Evolutionary conservation across 2,113 vertebrate species (phyloP), one percentile per base, ranked within the genome.

Genomic region (Oenanthe melanoleuca): DNA sequence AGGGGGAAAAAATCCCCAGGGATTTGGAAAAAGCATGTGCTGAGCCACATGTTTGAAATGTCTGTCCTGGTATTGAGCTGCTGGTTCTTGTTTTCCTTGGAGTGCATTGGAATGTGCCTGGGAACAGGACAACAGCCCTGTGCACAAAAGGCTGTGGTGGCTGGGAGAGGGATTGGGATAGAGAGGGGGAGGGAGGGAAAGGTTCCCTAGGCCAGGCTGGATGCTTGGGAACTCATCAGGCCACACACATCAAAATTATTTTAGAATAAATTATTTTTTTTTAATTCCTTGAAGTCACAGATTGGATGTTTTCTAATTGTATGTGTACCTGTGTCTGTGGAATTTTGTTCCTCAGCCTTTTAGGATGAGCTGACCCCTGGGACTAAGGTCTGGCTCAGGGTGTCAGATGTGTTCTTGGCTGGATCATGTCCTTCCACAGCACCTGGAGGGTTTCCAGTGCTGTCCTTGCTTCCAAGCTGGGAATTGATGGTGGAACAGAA

Each of bases 231-330:
- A 5, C 66, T 61, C 79, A 44, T 42, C 81, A 75, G 78, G 52
- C 50, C 45, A 19, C 19, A 9, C 0, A 1, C 34, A 21, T 64
- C 56, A 20, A 2, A 34, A 28, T 40, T 20, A 67, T 91, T 92
- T 89, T 88, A 5, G 65, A 92, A 53, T 12, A 28, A 60, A 29
- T 74, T 94, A 92, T 94, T 95, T 96, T 95, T 96, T 97, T 94
- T 34, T 34, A 92, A 89, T 22, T 64, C 42, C 80, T 49, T 60
- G 0, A 44, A 82, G 60, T 55, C 56, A 38, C 20, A 42, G 12
- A 47, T 88, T 47, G 56, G 60, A 71, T 78, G 22, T 80, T 84
- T 75, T 66, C 38, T 64, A 31, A 70, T 33, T 23, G 17, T 65
- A 1, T 6, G 0, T 5, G 4, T 56, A 7, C 8, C 1, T 8